Evolutionary conservation across 2,888 invertebrate genomes (phyloP).

Genomic region (Drosophila silvestris): DNA sequence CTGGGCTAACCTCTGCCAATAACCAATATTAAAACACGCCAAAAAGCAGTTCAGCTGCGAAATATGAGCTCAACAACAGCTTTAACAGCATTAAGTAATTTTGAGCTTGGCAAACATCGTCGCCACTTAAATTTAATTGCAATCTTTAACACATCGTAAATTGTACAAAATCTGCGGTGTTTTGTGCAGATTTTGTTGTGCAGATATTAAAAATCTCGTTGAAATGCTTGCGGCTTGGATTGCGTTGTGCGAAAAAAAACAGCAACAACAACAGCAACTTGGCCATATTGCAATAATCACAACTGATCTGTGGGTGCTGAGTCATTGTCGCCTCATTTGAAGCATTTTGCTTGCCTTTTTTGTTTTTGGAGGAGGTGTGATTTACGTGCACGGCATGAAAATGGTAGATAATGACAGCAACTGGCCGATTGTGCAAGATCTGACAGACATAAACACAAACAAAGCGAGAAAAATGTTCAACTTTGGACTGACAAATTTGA

Average conservation of each 20-base stretch:
- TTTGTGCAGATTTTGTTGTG: background rate
- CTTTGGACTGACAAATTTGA: background rate
- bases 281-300: slow-evolving; percentile 9
- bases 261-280: background rate
- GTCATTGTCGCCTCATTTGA: slow-evolving; percentile 21
- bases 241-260: slow-evolving; percentile 3
- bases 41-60: background rate
- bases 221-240: slow-evolving; percentile 10
- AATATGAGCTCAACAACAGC: background rate
- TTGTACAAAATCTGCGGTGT: background rate
- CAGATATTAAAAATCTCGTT: background rate
- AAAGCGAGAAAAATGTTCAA: background rate
- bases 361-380: slow-evolving; percentile 7
- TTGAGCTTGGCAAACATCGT: too few relatives aligned
- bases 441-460: slow-evolving; percentile 12
- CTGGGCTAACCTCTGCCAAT: background rate
- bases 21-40: background rate
- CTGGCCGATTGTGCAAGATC: slow-evolving; percentile 59
- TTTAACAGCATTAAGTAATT: background rate
- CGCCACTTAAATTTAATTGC: background rate
- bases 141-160: slow-evolving; percentile 2
- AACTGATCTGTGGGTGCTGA: slow-evolving; percentile 35
- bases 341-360: background rate
- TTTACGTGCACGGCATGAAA: slow-evolving; percentile 61
- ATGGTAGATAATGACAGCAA: slow-evolving; percentile 60